Evolutionary conservation across 92 coral and sea anemone genomes (phyloP).

Genomic region (Bergia puertoricense): DNA sequence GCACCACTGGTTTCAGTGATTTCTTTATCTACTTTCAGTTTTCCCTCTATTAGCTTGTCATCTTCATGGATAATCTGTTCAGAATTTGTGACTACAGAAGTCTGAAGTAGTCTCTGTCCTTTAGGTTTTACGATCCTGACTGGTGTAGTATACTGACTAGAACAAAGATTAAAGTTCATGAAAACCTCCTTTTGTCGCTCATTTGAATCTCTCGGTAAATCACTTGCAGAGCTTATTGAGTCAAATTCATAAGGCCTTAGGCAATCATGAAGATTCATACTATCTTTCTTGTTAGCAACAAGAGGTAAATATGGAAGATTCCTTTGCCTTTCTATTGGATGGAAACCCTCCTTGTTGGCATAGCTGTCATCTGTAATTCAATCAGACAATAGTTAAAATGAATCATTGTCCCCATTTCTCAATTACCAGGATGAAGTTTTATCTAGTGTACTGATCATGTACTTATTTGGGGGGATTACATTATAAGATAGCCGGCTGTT

Average conservation of each 20-base stretch:
- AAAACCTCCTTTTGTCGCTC: constrained; percentile 12
- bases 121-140: constrained; percentile 25
- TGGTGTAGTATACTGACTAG: constrained; percentile 10
- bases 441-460: too few relatives aligned
- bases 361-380: constrained; percentile 30
- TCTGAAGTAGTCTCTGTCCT: constrained; percentile 28
- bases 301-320: constrained; percentile 2
- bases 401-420: background rate
- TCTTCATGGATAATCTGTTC: background rate
- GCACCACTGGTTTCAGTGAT: background rate
- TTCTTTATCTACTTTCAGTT: background rate
- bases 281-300: background rate
- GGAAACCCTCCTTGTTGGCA: constrained; percentile 28
- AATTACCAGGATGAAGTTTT: background rate
- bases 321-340: constrained; percentile 37
- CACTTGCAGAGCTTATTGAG: constrained; percentile 2
- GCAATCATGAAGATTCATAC: background rate
- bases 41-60: background rate
- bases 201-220: background rate
- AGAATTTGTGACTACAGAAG: constrained; percentile 1
- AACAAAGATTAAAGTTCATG: background rate
- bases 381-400: background rate
- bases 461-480: too few relatives aligned
- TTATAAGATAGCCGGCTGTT: too few relatives aligned
- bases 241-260: constrained; percentile 17